Base-by-base conservation (phyloP, 1,140 invertebrate species). In the Halyomorpha halys region DNA sequence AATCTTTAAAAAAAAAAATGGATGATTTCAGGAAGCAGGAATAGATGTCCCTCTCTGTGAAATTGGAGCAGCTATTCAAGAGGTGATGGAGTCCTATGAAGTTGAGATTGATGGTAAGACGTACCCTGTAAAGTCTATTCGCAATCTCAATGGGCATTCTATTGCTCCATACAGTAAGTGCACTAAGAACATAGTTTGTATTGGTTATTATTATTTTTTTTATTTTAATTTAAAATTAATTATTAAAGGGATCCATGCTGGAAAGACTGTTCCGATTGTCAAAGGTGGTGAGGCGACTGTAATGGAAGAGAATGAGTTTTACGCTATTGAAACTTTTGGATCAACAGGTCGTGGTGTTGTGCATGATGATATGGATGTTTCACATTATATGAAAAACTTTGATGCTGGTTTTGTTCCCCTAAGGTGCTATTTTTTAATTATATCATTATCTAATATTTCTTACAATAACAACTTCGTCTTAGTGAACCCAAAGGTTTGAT, bases 331-430 rank as follows among this genome's bases (percentile, higher is more conserved):
- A 78, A 99, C 97, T 0, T 99, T 99, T 75, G 97, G 97, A 9
- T 98, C 94, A 3, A 99, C 97, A 15, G 97, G 97, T 4, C 86
- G 89, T 68, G 97, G 97, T 15, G 80, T 91, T 62, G 96, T 99
- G 1, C 94, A 98, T 74, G 96, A 99, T 76, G 97, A 99, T 74
- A 95, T 98, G 89, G 97, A 99, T 72, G 92, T 90, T 67, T 98
- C 95, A 34, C 97, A 99, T 79, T 99, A 99, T 73, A 99, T 99
- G 97, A 99, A 98, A 76, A 96, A 97, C 74, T 99, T 91, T 76
- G 95, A 99, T 71, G 85, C 86, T 74, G 88, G 90, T 65, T 94
- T 90, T 77, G 90, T 96, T 49, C 93, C 93, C 61, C 75, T 97
- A 47, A 78, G 81, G 81, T 84, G 72, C 72, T 9, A 13, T n/a